Evolutionary conservation across 2,113 vertebrate species (phyloP), one percentile per base, ranked within the genome.

Genomic region (Sylvilagus bachmani): DNA sequence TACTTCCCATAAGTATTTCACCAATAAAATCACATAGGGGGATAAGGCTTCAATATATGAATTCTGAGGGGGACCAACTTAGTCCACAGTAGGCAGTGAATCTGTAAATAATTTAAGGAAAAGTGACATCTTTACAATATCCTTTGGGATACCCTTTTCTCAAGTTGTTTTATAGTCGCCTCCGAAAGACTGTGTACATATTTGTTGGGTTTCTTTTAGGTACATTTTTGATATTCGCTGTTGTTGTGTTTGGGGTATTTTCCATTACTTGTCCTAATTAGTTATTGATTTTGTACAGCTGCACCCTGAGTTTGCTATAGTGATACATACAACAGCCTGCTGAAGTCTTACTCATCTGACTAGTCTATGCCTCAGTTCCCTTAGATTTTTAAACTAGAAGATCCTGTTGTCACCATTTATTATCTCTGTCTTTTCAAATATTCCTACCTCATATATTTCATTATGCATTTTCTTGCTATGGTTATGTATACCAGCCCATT

Each of bases 331-430:
- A 84, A 33, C 21, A 85, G 44, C 14, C 85, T 94, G 91, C 16
- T 81, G 53, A 53, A 36, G 13, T 86, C 19, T 78, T 33, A 49
- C 58, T 95, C 21, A 53, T 58, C 85, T 94, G 29, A 82, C 4
- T 90, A 83, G 58, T 91, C 89, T 90, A 14, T 90, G 31, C 36
- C 73, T 29, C 89, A 14, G 22, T 87, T 94, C 61, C 33, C 58
- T 87, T 84, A 21, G 29, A 66, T 84, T 87, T 94, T 94, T 77
- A 90, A 97, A 92, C 70, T 91, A 93, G 29, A 91, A 11, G 38
- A 66, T 58, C 62, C 55, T 91, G 89, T 33, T 91, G 49, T 84
- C 51, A 82, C 24, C 6, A 83, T 74, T 55, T 86, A 86, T 86
- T 95, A 81, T 86, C 49, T 91, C 31, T 51, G 16, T 84, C 58